Conservation (phyloP, 2,797 vertebrate species). For the Tapera naevia region DNA sequence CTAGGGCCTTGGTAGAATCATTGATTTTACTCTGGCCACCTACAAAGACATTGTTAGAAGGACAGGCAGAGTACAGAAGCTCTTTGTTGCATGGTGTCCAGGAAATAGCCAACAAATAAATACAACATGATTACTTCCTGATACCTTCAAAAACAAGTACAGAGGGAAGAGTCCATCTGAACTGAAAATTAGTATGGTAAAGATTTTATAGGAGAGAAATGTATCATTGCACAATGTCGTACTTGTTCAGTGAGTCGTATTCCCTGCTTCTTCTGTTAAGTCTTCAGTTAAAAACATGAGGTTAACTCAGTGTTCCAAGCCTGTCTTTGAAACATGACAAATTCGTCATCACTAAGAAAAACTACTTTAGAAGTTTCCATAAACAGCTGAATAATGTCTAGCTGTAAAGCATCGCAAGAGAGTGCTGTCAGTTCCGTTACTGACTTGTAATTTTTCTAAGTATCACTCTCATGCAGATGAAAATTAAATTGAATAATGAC, state of each 20-base stretch:
- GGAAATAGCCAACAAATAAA: not conserved
- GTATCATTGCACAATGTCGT: not conserved
- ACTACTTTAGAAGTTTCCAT: not conserved
- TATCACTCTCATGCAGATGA: not conserved
- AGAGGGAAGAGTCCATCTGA: not conserved
- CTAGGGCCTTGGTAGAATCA: not conserved
- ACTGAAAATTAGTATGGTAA: not conserved
- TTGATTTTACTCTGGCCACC: not conserved
- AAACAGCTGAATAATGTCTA: not conserved
- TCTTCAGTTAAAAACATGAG: not conserved
- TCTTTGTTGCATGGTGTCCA: not conserved
- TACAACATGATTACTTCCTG: not conserved
- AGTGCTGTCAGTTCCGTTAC: not conserved
- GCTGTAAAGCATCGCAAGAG: not conserved
- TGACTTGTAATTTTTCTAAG: not conserved
- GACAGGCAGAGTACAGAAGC: not conserved
- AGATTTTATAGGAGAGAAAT: not conserved
- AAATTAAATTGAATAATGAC: conserved; percentile 33
- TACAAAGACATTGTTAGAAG: not conserved
- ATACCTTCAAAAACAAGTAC: not conserved
- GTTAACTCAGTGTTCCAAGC: not conserved
- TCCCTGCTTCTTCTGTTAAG: not conserved
- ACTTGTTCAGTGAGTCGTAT: not conserved
- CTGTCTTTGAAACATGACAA: not conserved
- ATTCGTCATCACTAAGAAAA: not conserved